Evolutionary conservation across 2,113 vertebrate genomes (phyloP).

Genomic region (Typhlomys cinereus): DNA sequence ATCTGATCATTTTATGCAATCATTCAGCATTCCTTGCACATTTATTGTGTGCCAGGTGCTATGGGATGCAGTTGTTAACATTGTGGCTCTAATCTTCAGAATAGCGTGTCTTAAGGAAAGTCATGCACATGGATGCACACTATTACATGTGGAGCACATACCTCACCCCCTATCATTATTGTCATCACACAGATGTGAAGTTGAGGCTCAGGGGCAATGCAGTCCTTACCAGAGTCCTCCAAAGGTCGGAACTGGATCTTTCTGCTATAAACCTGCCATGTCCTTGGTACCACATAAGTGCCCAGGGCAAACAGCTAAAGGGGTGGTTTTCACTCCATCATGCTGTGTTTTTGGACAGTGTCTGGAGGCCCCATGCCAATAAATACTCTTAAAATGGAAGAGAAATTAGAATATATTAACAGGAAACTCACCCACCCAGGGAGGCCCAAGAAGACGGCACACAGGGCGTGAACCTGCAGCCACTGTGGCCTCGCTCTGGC

Average conservation of each 20-base stretch:
- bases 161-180: not conserved
- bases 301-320: not conserved
- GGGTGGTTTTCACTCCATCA: not conserved
- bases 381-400: not conserved
- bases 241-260: not conserved
- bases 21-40: not conserved
- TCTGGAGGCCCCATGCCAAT: not conserved
- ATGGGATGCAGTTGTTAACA: not conserved
- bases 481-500: too few relatives aligned
- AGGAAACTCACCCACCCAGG: not conserved
- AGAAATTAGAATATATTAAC: not conserved
- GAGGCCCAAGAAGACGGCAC: fast-evolving
- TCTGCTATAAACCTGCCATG: not conserved
- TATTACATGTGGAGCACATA: not conserved
- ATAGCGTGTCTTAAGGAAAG: not conserved
- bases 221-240: not conserved
- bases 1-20: not conserved
- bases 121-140: not conserved
- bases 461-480: not conserved
- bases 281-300: fast-evolving
- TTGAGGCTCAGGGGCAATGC: not conserved
- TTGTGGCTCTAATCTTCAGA: not conserved
- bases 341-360: not conserved
- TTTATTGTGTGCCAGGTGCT: not conserved
- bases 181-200: not conserved